Base-by-base conservation (phyloP, 2,797 vertebrate species). In the Sphenodon punctatus region DNA sequence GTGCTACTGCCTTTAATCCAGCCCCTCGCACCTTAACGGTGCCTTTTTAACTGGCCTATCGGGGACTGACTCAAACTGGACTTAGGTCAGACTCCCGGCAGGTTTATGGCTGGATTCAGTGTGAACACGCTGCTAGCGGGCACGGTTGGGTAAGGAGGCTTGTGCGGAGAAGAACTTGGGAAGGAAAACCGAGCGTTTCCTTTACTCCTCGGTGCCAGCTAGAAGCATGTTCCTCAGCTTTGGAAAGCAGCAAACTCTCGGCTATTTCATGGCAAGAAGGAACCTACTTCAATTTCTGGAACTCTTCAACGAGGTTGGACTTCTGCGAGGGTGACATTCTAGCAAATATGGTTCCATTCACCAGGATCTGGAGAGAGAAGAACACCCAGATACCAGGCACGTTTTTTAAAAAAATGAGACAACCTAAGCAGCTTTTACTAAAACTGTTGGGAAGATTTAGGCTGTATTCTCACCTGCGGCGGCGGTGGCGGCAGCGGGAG, bases 261-360 rank as follows among this genome's bases (percentile, higher is more conserved):
- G 3, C 5, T 70, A 8, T 36, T 38, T 39, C 72, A 17, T 13
- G 9, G 80, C 43, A 22, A 17, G 13, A 36, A 25, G 32, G 25
- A 74, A 94, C 93, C 68, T 94, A 95, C 92, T 94, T 84, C 34
- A 95, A 90, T 78, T 95, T 95, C 86, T 96, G 92, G 85, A 96
- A 94, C 70, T 93, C 94, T 91, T 96, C 94, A 43, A 95, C 4
- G 1, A 95, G 91, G 42, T 90, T 95, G 74, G 93, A 93, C 81
- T 96, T 96, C 80, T 95, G 92, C 14, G 83, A 89, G 38, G 95
- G 93, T 88, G 92, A 94, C 94, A 95, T 95, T 82, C 95, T 91
- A 55, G 91, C 94, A 84, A 95, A 95, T 80, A 94, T 66, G 1
- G 92, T 86, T 1, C 82, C 90, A 0, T 95, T 95, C 41, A 96